Base-by-base conservation (phyloP, 1,140 invertebrate genomes). In the Cotesia chilonis region DNA sequence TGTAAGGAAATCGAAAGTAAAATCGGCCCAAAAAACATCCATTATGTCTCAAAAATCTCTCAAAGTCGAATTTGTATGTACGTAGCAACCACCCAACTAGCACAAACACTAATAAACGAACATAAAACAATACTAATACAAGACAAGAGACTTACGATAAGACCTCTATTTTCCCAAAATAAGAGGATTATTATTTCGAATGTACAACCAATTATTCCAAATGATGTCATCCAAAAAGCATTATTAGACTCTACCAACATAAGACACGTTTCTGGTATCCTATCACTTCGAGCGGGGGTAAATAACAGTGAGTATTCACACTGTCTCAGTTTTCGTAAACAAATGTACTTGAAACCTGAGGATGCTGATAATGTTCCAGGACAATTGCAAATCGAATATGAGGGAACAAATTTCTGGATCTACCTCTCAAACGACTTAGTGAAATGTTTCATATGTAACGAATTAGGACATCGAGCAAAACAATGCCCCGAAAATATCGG, bases 31-130 rank as follows among this genome's bases (percentile, higher is more conserved):
- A 36, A 1, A 9, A 66, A 75, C 28, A 63, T 75, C 3, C 61
- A 36, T 47, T 67, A 65, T 37, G 59, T 71, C 6, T 75, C 47
- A 1, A 65, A 60, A 66, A 73, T 76, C 35, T 63, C 70, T 10
- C 57, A 64, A 17, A 70, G 64, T 47, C 35, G 75, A 51, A 41
- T 76, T 1, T 76, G 74, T 54, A 5, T 76, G 6, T 76, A 72
- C 36, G 66, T 75, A 5, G 14, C 67, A 20, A 61, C 67, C n/a
- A 70, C 70, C 70, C 0, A 51, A n/a, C 38, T 63, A 35, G 74
- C 67, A 7, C 59, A 75, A 17, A 51, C 65, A 4, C 54, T 72
- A 28, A 41, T 63, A 35, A 17, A 37, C 28, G 60, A 60, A 4
- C 47, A 66, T 35, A 72, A 59, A 51, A 17, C 3, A 6, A 60